phyloP scores from a whole-genome alignment of 2,797 vertebrate species.

The Tolypeutes matacus region DNA sequence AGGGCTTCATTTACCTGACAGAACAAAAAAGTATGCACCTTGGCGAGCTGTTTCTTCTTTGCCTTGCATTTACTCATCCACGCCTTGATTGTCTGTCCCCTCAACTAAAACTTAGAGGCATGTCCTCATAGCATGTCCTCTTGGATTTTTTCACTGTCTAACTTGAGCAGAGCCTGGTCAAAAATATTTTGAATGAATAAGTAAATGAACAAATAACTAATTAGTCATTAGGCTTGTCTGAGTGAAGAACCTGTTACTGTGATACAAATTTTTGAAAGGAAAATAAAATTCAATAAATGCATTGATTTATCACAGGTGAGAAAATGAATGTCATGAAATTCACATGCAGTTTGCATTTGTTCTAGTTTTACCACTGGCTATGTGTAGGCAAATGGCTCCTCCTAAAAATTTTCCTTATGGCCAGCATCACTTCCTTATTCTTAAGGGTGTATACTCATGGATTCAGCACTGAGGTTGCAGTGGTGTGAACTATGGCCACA shows the following conservation, averaged over 20 bases:
- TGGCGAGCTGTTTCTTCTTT: background rate
- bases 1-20: background rate
- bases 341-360: background rate
- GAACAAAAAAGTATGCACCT: background rate
- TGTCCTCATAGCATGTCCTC: background rate
- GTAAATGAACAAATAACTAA: background rate
- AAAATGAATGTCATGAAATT: background rate
- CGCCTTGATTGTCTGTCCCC: background rate
- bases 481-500: too few species aligned
- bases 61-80: background rate
- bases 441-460: too few species aligned
- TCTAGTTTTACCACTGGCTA: background rate
- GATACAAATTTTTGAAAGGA: too few species aligned
- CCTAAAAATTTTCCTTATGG: too few species aligned
- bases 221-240: too few species aligned
- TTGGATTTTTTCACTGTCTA: background rate
- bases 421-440: too few species aligned
- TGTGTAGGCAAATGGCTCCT: background rate
- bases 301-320: background rate
- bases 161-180: background rate
- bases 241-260: too few species aligned
- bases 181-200: background rate
- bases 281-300: background rate
- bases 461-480: too few species aligned
- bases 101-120: background rate